Percentiles rank a stretch among this genome's conserved stretches.
Conservation (phyloP, 2,797 vertebrate genomes). For the Schizopygopsis pylzovi region DNA sequence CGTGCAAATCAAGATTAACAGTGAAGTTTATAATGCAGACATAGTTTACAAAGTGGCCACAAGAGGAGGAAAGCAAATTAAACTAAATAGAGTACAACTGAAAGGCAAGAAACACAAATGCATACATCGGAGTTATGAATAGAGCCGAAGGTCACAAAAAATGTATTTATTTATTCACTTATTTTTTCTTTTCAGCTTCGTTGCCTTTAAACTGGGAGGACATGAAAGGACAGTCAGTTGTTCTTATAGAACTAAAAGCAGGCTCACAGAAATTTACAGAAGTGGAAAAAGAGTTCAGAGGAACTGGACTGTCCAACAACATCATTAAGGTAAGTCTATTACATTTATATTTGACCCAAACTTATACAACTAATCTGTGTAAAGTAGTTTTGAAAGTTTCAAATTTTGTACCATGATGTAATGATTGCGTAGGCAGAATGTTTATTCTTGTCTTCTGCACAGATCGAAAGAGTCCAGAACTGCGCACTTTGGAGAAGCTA, state of each 20-base stretch:
- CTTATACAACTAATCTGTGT: background rate
- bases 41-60: background rate
- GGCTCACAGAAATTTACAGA: background rate
- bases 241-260: background rate
- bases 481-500: conserved; percentile 71
- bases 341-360: background rate
- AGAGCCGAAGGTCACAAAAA: background rate
- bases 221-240: background rate
- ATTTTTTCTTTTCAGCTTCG: background rate
- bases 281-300: background rate
- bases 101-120: background rate
- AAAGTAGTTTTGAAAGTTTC: background rate
- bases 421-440: no score
- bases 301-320: background rate
- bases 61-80: background rate
- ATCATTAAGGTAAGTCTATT: background rate
- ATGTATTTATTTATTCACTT: no score
- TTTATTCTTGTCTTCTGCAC: background rate
- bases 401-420: no score
- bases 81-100: background rate
- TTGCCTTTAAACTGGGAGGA: background rate
- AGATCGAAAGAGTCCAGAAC: conserved; percentile 78
- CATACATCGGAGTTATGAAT: background rate
- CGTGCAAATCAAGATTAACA: background rate
- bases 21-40: background rate